Percentiles rank a stretch among this genome's conserved stretches.
phyloP scores from a whole-genome alignment of 2,113 vertebrate species.

The Petrocephalus microphthalmus region DNA sequence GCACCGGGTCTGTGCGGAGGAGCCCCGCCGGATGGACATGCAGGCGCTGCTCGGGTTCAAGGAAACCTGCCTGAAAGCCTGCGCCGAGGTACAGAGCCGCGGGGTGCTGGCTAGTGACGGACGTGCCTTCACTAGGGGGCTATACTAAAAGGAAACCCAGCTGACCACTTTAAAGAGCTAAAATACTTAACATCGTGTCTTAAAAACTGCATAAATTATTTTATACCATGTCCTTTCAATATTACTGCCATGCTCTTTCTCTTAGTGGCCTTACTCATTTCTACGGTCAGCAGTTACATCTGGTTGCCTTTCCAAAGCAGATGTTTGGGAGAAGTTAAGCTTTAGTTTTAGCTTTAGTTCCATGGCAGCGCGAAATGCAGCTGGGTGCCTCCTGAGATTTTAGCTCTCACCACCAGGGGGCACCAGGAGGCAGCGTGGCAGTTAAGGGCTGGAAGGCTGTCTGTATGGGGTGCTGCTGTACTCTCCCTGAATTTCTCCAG shows the following conservation, averaged over 20 bases:
- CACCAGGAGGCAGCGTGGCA: background rate
- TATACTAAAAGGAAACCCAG: background rate
- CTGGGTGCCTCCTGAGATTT: background rate
- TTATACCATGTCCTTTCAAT: background rate
- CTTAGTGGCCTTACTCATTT: background rate
- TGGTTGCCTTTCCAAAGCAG: background rate
- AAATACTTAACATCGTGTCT: background rate
- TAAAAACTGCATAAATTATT: background rate
- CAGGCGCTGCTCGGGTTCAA: constrained; percentile 87
- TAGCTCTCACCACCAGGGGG: background rate
- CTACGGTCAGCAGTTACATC: background rate
- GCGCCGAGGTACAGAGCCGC: constrained; percentile 80
- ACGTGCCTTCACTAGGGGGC: background rate
- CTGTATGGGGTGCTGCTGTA: background rate
- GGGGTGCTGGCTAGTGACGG: background rate
- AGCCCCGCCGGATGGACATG: constrained; percentile 69
- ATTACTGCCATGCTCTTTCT: background rate
- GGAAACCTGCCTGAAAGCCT: constrained; percentile 95
- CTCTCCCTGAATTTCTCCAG: background rate
- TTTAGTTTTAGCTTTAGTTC: no score
- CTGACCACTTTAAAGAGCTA: background rate
- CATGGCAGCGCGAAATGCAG: background rate
- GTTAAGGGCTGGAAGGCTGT: background rate
- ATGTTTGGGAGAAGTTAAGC: background rate
- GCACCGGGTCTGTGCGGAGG: constrained; percentile 60